Evolutionary conservation across 2,888 invertebrate species (phyloP).

Genomic region (Azorinus chamasolen): DNA sequence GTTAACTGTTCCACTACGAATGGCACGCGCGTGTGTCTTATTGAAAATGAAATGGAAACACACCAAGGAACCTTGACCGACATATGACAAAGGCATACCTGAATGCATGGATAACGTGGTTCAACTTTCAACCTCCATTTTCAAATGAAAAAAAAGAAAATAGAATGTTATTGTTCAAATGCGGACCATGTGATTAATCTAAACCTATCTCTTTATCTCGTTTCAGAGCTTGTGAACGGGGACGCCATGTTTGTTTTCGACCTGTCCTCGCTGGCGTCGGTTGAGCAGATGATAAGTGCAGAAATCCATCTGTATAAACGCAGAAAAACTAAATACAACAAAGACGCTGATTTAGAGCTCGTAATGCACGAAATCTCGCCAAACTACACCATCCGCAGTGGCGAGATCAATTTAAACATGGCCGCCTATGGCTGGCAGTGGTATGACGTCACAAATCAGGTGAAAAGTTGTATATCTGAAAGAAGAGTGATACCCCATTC

Average conservation of each 20-base stretch:
- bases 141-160: background rate
- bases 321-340: slow-evolving; percentile 59
- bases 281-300: slow-evolving; percentile 84
- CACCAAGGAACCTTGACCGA: too few relatives aligned
- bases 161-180: background rate
- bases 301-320: slow-evolving; percentile 86
- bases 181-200: too few relatives aligned
- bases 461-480: slow-evolving; percentile 77
- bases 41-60: too few relatives aligned
- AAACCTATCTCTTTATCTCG: background rate
- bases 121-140: background rate
- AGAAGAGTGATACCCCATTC: slow-evolving; percentile 71
- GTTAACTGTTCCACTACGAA: too few relatives aligned
- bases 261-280: slow-evolving; percentile 81
- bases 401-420: slow-evolving; percentile 70
- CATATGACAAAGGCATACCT: too few relatives aligned
- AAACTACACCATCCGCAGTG: slow-evolving; percentile 70
- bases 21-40: too few relatives aligned
- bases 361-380: slow-evolving; percentile 78
- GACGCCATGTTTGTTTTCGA: slow-evolving; percentile 86
- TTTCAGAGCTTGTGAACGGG: slow-evolving; percentile 84
- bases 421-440: slow-evolving; percentile 83
- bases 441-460: slow-evolving; percentile 81
- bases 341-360: slow-evolving; percentile 70
- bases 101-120: background rate